These are phyloP conservation scores for Hirudinaria manillensis DNA, from an alignment of 2,888 invertebrate genomes.

Conservation along the genomic window DNA sequence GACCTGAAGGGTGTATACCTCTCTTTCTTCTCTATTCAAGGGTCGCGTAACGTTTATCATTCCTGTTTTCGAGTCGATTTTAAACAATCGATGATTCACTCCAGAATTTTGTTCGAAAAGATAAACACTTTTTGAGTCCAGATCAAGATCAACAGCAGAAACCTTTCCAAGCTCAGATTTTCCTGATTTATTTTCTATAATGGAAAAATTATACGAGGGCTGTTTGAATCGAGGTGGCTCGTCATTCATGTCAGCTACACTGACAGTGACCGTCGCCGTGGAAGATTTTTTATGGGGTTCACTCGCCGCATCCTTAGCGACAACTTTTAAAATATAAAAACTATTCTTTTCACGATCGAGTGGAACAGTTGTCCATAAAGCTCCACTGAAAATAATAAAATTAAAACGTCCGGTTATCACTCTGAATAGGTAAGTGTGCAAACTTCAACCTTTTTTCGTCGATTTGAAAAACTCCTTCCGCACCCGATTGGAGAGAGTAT, in stretches of 20 bases:
- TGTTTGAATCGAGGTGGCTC: conserved; percentile 28
- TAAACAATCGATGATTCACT: conserved; percentile 15
- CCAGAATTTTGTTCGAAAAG: conserved; percentile 4
- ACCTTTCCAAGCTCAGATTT: conserved; percentile 22
- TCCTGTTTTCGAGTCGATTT: conserved; percentile 20
- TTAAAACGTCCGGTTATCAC: not conserved
- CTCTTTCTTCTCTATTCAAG: conserved; percentile 28
- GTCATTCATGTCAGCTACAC: conserved; percentile 30
- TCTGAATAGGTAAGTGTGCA: not conserved
- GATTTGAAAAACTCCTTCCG: conserved; percentile 29
- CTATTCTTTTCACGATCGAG: conserved; percentile 30
- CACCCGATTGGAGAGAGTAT: conserved; percentile 22
- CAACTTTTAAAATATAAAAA: conserved; percentile 27
- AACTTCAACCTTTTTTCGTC: conserved; percentile 30
- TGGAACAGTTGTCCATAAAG: conserved; percentile 30
- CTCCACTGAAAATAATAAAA: conserved; percentile 13
- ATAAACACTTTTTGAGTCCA: conserved; percentile 23
- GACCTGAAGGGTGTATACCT: conserved; percentile 14
- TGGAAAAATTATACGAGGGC: conserved; percentile 28
- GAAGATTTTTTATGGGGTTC: conserved; percentile 23
- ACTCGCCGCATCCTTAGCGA: conserved; percentile 27
- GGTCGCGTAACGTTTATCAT: conserved; percentile 12
- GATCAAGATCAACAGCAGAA: conserved; percentile 25
- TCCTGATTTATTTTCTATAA: conserved; percentile 28
- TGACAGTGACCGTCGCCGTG: conserved; percentile 23